Percentiles rank a stretch among this genome's conserved stretches.
Evolutionary conservation across 2,113 vertebrate genomes (phyloP).

Genomic region (Hypomesus transpacificus): DNA sequence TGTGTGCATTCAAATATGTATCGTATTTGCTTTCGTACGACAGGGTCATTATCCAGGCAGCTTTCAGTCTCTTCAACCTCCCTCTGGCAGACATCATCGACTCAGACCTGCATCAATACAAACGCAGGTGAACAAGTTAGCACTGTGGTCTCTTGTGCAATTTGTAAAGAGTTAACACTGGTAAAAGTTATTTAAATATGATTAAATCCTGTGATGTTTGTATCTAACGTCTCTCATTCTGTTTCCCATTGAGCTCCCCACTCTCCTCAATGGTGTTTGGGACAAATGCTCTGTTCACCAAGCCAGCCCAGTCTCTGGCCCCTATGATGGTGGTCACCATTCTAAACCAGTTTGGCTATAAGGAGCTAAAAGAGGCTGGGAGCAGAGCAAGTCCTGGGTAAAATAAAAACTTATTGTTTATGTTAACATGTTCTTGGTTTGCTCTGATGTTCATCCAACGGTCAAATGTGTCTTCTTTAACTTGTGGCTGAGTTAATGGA

Average conservation of each 20-base stretch:
- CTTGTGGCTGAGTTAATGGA: too few relatives aligned
- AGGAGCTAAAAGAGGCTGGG: constrained; percentile 64
- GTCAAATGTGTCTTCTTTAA: too few relatives aligned
- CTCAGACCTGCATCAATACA: constrained; percentile 79
- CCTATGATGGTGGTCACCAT: constrained; percentile 80
- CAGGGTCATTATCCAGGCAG: constrained; percentile 81
- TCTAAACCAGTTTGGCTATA: constrained; percentile 84
- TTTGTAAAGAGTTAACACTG: too few relatives aligned
- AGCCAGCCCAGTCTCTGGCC: constrained; percentile 85
- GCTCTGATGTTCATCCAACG: too few relatives aligned
- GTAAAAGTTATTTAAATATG: not conserved
- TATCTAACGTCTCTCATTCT: not conserved
- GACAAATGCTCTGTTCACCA: constrained; percentile 88
- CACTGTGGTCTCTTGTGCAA: not conserved
- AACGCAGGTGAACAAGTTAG: constrained; percentile 73
- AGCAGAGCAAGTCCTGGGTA: constrained; percentile 67
- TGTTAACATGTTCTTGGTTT: too few relatives aligned
- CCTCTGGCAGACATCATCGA: constrained; percentile 87
- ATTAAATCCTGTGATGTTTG: not conserved
- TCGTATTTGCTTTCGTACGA: not conserved
- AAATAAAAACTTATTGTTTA: not conserved
- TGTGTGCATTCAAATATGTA: too few relatives aligned
- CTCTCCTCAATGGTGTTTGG: constrained; percentile 90
- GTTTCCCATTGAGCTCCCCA: constrained; percentile 68
- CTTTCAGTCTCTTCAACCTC: constrained; percentile 86